Evolutionary conservation across 2,888 invertebrate species (phyloP).

Genomic region (Hymenopus coronatus): DNA sequence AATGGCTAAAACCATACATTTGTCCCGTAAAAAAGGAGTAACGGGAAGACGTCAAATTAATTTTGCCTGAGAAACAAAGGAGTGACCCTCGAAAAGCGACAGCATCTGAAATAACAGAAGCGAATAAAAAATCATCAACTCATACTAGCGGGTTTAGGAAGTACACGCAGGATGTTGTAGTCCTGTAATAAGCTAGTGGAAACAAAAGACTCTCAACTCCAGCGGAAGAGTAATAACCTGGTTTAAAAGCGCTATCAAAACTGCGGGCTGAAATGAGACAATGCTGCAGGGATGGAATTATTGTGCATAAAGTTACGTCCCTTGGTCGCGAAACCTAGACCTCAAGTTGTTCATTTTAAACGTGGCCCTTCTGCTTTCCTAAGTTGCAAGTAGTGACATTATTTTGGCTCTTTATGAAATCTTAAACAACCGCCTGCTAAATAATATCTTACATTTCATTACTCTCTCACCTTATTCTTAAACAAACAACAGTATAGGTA

Average conservation of each 20-base stretch:
- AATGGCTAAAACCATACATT: background rate
- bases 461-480: too few relatives aligned
- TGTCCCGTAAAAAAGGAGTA: background rate
- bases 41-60: background rate
- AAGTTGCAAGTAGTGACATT: too few relatives aligned
- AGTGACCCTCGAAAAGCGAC: background rate
- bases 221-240: background rate
- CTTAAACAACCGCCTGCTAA: too few relatives aligned
- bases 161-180: background rate
- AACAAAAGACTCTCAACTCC: background rate
- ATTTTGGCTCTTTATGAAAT: too few relatives aligned
- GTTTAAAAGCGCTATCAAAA: background rate
- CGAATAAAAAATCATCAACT: background rate
- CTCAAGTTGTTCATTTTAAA: background rate
- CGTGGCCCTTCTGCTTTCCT: too few relatives aligned
- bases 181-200: background rate
- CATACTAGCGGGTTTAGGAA: background rate
- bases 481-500: too few relatives aligned
- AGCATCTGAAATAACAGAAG: background rate
- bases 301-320: background rate
- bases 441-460: too few relatives aligned
- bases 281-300: background rate
- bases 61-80: background rate
- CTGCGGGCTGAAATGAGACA: background rate
- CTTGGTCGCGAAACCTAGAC: background rate